Evolutionary conservation across 2,888 invertebrate genomes (phyloP), one percentile per base, ranked within the genome.

Genomic region (Lampropteryx suffumata): DNA sequence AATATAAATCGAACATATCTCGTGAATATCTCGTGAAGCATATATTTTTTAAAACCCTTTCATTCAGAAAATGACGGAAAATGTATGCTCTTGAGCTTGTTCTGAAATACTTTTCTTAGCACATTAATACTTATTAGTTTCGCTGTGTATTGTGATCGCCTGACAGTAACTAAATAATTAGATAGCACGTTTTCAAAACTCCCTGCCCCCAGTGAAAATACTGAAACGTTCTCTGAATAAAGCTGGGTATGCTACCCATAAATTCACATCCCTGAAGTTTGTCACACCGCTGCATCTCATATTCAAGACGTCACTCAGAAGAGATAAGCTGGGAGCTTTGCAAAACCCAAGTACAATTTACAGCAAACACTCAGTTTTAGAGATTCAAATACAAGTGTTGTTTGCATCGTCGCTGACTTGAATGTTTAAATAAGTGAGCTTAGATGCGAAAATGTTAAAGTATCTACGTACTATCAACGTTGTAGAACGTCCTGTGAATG

Each of bases 281-380:
- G 64, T 67, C 63, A 65, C 63, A 62, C 58, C 61, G 57, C 59
- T 43, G 50, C 66, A 66, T 68, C 61, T 65, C 61, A 65, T 69
- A 73, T 73, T 72, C 74, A 66, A 67, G 67, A 68, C 64, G 65
- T 67, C 69, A 68, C 62, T 59, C 65, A 51, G 60, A 49, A 37
- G 54, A 69, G 73, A 73, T 75, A 75, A 71, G 74, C 73, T 61
- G 55, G 61, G 60, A 62, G 64, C 65, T 64, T 60, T 65, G 65
- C 64, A 65, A 62, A 66, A 67, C 66, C 64, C 63, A 65, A 68
- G 63, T 64, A 70, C 70, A 72, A 73, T 76, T 78, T 73, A 75
- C 71, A 71, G 64, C 68, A 73, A 77, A 76, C 60, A 56, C 54
- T 59, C 55, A 61, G 68, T 70, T 72, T 67, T 64, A 65, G 67